Evolutionary conservation across 2,888 invertebrate genomes (phyloP).

Genomic region (Lasioglossum morio): DNA sequence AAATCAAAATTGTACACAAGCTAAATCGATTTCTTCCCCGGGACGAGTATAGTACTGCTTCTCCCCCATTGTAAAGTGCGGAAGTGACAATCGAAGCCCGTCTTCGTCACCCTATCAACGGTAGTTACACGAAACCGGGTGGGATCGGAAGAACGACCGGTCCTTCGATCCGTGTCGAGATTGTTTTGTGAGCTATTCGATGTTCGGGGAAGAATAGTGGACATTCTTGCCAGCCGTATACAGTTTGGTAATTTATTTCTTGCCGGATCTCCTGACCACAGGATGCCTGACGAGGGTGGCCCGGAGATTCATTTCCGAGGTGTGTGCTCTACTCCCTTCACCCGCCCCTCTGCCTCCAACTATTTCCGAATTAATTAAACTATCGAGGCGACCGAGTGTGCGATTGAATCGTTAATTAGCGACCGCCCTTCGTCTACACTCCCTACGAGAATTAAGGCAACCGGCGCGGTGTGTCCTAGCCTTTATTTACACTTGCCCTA

Average conservation of each 20-base stretch:
- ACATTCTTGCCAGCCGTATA: slow-evolving; percentile 75
- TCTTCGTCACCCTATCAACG: slow-evolving; percentile 45
- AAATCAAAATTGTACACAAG: background rate
- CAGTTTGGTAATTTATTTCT: slow-evolving; percentile 82
- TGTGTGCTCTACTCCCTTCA: slow-evolving; percentile 21
- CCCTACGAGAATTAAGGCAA: slow-evolving; percentile 45
- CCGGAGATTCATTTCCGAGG: slow-evolving; percentile 70
- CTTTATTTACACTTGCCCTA: slow-evolving; percentile 53
- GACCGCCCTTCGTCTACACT: slow-evolving; percentile 43
- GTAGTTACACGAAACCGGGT: slow-evolving; percentile 25
- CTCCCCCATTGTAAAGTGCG: slow-evolving; percentile 40
- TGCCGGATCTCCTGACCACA: slow-evolving; percentile 80
- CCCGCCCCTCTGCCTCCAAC: slow-evolving; percentile 69
- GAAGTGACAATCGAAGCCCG: slow-evolving; percentile 58
- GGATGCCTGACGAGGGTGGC: slow-evolving; percentile 66
- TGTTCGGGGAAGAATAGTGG: slow-evolving; percentile 67
- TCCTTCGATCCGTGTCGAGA: slow-evolving; percentile 66
- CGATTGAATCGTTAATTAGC: slow-evolving; percentile 80
- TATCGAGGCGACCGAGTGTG: slow-evolving; percentile 73
- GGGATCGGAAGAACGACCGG: slow-evolving; percentile 61
- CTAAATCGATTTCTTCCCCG: slow-evolving; percentile 29
- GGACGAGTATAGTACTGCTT: background rate
- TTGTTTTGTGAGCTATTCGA: slow-evolving; percentile 70
- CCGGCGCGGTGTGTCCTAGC: slow-evolving; percentile 17
- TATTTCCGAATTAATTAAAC: slow-evolving; percentile 83